A percentile compares a stretch with the other conserved stretches of the same genome.
Conservation (phyloP, 2,797 vertebrate species). For the Syngnathus acus region DNA sequence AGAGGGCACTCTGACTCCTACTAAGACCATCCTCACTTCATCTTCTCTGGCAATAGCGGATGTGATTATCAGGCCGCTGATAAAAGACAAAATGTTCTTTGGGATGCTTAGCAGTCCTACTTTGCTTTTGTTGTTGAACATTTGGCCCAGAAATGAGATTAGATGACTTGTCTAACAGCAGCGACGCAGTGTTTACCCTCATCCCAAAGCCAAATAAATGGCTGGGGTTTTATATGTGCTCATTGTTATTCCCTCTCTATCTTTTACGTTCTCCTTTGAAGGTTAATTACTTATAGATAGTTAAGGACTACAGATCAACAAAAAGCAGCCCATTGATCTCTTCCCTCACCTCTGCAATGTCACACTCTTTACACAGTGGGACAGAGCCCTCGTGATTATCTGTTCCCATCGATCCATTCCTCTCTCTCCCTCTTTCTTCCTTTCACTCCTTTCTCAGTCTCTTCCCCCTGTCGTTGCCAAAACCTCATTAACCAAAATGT, state of each 20-base stretch:
- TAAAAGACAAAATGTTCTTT: constrained; percentile 14
- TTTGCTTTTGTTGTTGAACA: constrained; percentile 3
- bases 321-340: constrained; percentile 66
- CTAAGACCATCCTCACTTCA: constrained; percentile 13
- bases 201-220: constrained; percentile 8
- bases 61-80: constrained; percentile 19
- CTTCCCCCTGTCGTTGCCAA: constrained; percentile 26
- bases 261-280: constrained; percentile 53
- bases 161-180: constrained; percentile 13
- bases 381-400: constrained; percentile 62
- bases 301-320: constrained; percentile 68
- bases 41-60: constrained; percentile 21
- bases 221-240: constrained; percentile 27
- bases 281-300: constrained; percentile 75
- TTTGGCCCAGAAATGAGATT: constrained; percentile 15
- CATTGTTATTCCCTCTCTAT: constrained; percentile 53
- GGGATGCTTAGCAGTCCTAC: not conserved
- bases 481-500: constrained; percentile 56
- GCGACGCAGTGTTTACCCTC: constrained; percentile 25
- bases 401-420: constrained; percentile 53
- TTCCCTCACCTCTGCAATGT: constrained; percentile 63
- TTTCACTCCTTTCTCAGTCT: constrained; percentile 25
- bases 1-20: constrained; percentile 63
- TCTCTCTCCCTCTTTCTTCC: constrained; percentile 16
- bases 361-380: constrained; percentile 58